Evolutionary conservation across 2,888 invertebrate species (phyloP).

Genomic region (Balanococcus diminutus): DNA sequence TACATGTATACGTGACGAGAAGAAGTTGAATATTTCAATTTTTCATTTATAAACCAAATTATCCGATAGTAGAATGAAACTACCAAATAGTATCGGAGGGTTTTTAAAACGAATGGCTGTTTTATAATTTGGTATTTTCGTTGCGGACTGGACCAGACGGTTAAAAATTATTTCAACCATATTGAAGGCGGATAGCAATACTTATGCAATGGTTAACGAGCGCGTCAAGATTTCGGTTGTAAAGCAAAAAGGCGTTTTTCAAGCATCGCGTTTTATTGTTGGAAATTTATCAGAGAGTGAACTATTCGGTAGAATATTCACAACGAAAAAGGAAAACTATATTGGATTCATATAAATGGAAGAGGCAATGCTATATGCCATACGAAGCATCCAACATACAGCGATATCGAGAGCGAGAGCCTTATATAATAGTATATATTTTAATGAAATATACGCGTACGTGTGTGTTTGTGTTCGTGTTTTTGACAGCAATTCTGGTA

Average conservation of each 20-base stretch:
- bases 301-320: background rate
- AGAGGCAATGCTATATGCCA: too few relatives aligned
- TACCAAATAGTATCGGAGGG: background rate
- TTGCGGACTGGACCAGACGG: constrained; percentile 18
- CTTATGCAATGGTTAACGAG: constrained; percentile 13
- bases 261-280: constrained; percentile 28
- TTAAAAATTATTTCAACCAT: background rate
- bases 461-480: constrained; percentile 6
- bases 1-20: constrained; percentile 23
- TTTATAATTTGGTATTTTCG: constrained; percentile 5
- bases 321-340: background rate
- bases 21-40: background rate
- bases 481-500: constrained; percentile 27
- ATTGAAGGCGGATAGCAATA: background rate
- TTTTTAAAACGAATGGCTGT: background rate
- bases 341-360: background rate
- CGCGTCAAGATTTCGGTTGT: constrained; percentile 26
- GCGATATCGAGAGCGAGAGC: background rate
- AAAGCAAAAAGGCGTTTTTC: constrained; percentile 16
- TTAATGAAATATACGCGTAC: constrained; percentile 19
- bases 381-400: background rate
- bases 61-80: background rate
- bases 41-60: background rate
- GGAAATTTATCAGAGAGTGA: constrained; percentile 22
- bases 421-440: background rate